These are phyloP conservation scores for Philonicus albiceps DNA, from an alignment of 2,888 invertebrate species.

Conservation along the genomic window DNA sequence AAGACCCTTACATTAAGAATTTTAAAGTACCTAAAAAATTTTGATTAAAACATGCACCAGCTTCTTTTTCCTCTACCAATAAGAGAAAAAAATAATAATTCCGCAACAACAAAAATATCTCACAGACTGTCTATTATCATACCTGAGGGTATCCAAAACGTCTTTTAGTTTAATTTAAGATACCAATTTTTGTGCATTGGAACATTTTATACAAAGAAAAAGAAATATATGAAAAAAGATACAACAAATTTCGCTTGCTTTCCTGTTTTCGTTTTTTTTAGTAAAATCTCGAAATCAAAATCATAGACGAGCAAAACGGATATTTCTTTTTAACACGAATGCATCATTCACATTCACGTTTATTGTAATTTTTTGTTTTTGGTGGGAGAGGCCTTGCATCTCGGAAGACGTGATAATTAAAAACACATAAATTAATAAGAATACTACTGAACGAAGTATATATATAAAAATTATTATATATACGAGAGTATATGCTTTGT, in stretches of 20 bases:
- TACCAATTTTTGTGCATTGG: conserved; percentile 24
- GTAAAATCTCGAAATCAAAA: not conserved
- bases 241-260: conserved; percentile 12
- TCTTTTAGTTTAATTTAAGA: conserved; percentile 40
- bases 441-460: not conserved
- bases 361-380: not conserved
- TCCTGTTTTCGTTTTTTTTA: not conserved
- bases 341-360: conserved; percentile 23
- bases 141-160: conserved; percentile 46
- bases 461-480: no score
- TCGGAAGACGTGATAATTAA: not conserved
- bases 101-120: not conserved
- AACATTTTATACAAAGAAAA: not conserved
- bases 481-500: no score
- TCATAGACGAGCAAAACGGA: not conserved
- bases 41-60: conserved; percentile 1
- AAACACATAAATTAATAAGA: not conserved
- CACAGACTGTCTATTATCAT: not conserved
- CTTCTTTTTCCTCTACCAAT: not conserved
- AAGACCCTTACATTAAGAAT: not conserved
- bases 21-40: not conserved
- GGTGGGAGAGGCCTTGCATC: not conserved
- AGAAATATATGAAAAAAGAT: not conserved
- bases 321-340: not conserved
- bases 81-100: no score